Percentiles rank a stretch among this genome's conserved stretches.
Conservation (phyloP, 2,797 vertebrate genomes). For the Cetoscarus ocellatus region DNA sequence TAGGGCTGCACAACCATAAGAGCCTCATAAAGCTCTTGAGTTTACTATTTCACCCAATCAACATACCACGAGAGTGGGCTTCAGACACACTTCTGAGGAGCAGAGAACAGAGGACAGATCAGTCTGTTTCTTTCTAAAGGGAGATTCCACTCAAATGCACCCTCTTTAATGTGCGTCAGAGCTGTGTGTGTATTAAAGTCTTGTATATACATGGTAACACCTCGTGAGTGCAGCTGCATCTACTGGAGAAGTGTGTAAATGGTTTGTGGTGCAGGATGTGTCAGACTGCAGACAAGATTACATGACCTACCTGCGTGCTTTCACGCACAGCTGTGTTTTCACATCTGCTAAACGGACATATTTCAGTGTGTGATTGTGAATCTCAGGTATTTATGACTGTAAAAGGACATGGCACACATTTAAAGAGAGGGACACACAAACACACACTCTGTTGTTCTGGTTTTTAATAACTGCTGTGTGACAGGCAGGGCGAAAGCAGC, state of each 20-base stretch:
- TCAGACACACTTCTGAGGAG: constrained; percentile 54
- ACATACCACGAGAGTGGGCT: constrained; percentile 46
- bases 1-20: constrained; percentile 57
- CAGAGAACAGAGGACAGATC: constrained; percentile 23
- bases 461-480: constrained; percentile 49
- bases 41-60: constrained; percentile 71
- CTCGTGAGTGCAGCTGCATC: constrained; percentile 6
- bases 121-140: constrained; percentile 45
- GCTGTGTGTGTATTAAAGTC: background rate
- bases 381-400: constrained; percentile 34
- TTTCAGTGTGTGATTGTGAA: constrained; percentile 51
- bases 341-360: constrained; percentile 16
- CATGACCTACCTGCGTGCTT: constrained; percentile 7
- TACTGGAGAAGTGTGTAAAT: constrained; percentile 3
- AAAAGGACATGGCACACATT: constrained; percentile 19
- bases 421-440: constrained; percentile 17
- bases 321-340: constrained; percentile 24
- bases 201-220: background rate
- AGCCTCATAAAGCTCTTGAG: constrained; percentile 65
- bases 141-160: constrained; percentile 48
- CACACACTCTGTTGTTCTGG: background rate
- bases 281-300: constrained; percentile 4
- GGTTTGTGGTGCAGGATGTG: constrained; percentile 4
- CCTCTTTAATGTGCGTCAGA: constrained; percentile 36
- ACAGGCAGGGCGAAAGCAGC: constrained; percentile 24